Conservation (phyloP, 1,140 invertebrate genomes). For the Cotesia glomerata region DNA sequence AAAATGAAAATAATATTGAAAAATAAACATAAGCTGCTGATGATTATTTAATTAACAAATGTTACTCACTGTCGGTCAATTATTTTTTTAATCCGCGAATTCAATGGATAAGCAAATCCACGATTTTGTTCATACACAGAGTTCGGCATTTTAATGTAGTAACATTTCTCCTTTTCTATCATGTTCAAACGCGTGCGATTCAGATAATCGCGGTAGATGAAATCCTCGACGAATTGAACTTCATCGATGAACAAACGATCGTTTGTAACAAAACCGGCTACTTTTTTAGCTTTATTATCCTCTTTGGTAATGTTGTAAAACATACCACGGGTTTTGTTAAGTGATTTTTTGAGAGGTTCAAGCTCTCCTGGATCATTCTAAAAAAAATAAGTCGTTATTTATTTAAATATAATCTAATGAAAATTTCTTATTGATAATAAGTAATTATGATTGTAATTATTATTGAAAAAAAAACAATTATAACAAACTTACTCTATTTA, state of each 20-base stretch:
- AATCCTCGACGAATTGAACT: constrained; percentile 67
- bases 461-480: not conserved
- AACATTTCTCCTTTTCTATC: constrained; percentile 70
- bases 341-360: not conserved
- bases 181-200: constrained; percentile 66
- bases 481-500: constrained; percentile 65
- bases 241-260: constrained; percentile 73
- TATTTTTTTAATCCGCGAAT: constrained; percentile 65
- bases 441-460: not conserved
- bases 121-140: constrained; percentile 69
- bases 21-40: not conserved
- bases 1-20: constrained; percentile 3
- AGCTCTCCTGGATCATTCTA: no score
- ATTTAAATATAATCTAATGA: no score
- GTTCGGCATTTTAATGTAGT: constrained; percentile 73
- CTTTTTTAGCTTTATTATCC: not conserved
- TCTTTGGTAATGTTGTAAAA: not conserved
- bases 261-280: not conserved
- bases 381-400: no score
- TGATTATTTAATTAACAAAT: not conserved
- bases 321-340: constrained; percentile 30
- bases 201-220: constrained; percentile 74
- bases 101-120: constrained; percentile 73
- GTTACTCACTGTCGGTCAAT: constrained; percentile 74
- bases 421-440: no score